phyloP scores from a whole-genome alignment of 2,113 vertebrate species.

The Pomatostomus ruficeps region DNA sequence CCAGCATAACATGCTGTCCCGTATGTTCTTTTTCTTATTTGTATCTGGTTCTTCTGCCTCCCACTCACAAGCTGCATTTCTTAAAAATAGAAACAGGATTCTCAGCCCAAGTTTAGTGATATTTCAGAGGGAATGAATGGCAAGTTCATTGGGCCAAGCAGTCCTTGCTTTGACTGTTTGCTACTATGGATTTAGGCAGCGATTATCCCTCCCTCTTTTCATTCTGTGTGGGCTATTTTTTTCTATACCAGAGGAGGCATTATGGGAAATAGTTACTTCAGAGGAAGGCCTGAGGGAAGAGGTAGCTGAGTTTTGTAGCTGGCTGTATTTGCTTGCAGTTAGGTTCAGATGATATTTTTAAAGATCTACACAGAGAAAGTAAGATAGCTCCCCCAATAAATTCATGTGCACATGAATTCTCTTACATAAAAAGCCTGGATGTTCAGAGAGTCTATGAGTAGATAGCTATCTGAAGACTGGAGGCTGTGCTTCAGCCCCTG shows the following conservation, averaged over 20 bases:
- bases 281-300: neutral
- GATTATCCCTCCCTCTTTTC: neutral
- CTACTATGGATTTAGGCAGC: neutral
- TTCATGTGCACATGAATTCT: neutral
- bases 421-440: neutral
- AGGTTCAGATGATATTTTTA: neutral
- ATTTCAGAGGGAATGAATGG: slow-evolving; percentile 9
- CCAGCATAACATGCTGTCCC: neutral
- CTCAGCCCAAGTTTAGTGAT: neutral
- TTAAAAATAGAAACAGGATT: slow-evolving; percentile 45
- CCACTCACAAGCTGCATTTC: slow-evolving; percentile 47
- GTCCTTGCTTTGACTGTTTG: neutral
- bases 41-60: slow-evolving; percentile 19
- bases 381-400: neutral
- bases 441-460: neutral
- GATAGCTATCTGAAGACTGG: neutral
- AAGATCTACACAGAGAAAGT: neutral
- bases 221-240: neutral
- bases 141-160: neutral
- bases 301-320: neutral
- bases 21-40: slow-evolving; percentile 1
- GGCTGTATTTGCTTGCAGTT: neutral
- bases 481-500: neutral
- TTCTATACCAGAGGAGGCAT: neutral
- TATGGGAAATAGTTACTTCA: neutral